These are phyloP conservation scores for Gymnorhina tibicen DNA, from an alignment of 2,113 vertebrate species.

Conservation along the genomic window DNA sequence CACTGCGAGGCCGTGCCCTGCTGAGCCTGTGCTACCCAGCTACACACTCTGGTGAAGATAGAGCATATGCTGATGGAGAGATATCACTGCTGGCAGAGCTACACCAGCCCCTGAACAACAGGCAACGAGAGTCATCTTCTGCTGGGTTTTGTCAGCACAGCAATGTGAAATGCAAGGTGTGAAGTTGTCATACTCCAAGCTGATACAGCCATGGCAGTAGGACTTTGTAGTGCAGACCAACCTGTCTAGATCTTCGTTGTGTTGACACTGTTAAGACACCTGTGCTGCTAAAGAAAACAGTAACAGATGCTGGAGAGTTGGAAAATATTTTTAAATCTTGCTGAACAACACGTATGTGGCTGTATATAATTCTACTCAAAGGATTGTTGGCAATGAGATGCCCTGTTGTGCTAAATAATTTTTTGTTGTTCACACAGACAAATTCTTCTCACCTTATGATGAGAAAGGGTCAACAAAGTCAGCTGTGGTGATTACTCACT, in stretches of 20 bases:
- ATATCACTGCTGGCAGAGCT: background rate
- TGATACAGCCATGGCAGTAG: background rate
- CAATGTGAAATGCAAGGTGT: constrained; percentile 17
- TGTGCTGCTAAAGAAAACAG: constrained; percentile 23
- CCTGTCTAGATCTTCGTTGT: background rate
- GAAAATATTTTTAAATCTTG: constrained; percentile 11
- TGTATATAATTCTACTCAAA: background rate
- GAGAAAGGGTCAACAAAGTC: background rate
- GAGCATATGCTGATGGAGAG: background rate
- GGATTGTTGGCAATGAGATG: background rate
- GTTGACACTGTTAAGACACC: constrained; percentile 15
- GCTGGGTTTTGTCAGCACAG: constrained; percentile 33
- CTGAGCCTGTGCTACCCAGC: background rate
- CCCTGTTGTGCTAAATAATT: background rate
- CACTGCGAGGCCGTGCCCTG: rapidly evolving
- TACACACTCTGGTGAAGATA: background rate
- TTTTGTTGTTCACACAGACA: background rate
- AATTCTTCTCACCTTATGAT: constrained; percentile 8
- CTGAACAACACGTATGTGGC: background rate
- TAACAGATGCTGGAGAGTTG: constrained; percentile 34
- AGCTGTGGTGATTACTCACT: background rate
- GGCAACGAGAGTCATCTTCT: background rate
- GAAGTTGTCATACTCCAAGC: background rate
- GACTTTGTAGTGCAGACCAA: constrained; percentile 10
- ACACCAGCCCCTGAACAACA: constrained; percentile 4